Evolutionary conservation across 2,888 invertebrate species (phyloP), one percentile per base, ranked within the genome.

Genomic region (Drosophila borealis): DNA sequence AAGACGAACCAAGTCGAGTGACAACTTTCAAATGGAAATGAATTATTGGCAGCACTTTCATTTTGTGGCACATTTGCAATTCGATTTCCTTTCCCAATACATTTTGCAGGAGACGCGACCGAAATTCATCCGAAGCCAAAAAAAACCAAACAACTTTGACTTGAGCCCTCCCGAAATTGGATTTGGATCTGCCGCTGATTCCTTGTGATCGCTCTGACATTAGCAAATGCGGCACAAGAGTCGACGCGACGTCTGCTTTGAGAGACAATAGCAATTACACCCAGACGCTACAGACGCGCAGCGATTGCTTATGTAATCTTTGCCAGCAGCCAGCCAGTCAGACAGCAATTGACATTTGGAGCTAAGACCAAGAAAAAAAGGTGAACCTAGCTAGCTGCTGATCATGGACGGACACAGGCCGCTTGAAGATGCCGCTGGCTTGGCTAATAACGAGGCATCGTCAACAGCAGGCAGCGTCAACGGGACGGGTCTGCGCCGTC

Each of bases 21-120:
- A 85, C 83, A 83, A 83, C 83, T 83, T 83, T 83, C 83, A 74
- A 85, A 77, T 80, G 79, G 70, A 80, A 81, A 84, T 76, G 68
- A 73, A 76, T 66, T 78, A 81, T 80, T 77, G 79, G 46, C 71
- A 56, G 66, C 70, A 83, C 85, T 83, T 83, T 84, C 84, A 70
- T 82, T 82, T 84, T 75, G 9, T 49, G 56, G 55, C 57, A 66
- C 48, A 71, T 81, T 78, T 67, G 65, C 70, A 83, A 84, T 83
- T 79, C 77, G 85, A 73, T 82, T 83, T 70, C 69, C 85, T 83
- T 84, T 74, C 74, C 54, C 37, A 33, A 51, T 55, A 37, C 33
- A 59, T 36, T 63, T 67, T 51, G 6, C 69, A 64, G 70, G 63
- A 62, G 69, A 60, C 46, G 37, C 36, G 48, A 10, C 46, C 29